A percentile compares a stretch with the other conserved stretches of the same genome.
Evolutionary conservation across 1,140 invertebrate species (phyloP).

Genomic region (Lordiphosa stackelbergi): DNA sequence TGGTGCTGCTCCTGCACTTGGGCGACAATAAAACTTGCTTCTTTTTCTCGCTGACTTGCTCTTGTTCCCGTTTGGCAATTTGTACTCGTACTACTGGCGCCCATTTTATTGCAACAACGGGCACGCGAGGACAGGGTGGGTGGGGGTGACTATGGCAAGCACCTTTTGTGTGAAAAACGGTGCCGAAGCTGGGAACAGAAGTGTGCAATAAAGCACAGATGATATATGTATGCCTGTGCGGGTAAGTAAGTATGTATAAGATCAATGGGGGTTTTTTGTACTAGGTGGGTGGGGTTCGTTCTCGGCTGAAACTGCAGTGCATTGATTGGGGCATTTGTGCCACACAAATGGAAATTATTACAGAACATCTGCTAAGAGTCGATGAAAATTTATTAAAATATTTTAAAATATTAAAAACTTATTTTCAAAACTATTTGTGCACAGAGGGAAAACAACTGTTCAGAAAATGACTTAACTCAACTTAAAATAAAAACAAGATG

Average conservation of each 20-base stretch:
- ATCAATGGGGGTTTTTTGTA: no score
- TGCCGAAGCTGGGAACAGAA: slow-evolving; percentile 1
- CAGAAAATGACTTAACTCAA: no score
- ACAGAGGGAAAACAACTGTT: no score
- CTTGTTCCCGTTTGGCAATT: slow-evolving; percentile 41
- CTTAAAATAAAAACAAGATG: no score
- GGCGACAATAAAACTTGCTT: slow-evolving; percentile 43
- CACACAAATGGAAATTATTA: no score
- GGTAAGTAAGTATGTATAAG: not conserved
- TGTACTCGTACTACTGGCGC: slow-evolving; percentile 39
- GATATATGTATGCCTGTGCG: slow-evolving; percentile 31
- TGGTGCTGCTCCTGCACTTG: not conserved
- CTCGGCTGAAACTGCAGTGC: slow-evolving; percentile 21
- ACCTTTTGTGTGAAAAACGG: slow-evolving; percentile 26
- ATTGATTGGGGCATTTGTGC: no score
- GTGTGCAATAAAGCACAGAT: slow-evolving; percentile 48
- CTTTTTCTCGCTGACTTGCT: slow-evolving; percentile 7
- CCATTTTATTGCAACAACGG: slow-evolving; percentile 42
- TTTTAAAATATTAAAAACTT: no score
- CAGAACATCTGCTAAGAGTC: no score
- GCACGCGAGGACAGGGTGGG: not conserved
- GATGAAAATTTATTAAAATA: no score
- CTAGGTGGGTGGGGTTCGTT: not conserved
- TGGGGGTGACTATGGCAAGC: not conserved
- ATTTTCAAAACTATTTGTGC: no score